Evolutionary conservation across 2,113 vertebrate species (phyloP), one percentile per base, ranked within the genome.

Genomic region (Ovibos moschatus): DNA sequence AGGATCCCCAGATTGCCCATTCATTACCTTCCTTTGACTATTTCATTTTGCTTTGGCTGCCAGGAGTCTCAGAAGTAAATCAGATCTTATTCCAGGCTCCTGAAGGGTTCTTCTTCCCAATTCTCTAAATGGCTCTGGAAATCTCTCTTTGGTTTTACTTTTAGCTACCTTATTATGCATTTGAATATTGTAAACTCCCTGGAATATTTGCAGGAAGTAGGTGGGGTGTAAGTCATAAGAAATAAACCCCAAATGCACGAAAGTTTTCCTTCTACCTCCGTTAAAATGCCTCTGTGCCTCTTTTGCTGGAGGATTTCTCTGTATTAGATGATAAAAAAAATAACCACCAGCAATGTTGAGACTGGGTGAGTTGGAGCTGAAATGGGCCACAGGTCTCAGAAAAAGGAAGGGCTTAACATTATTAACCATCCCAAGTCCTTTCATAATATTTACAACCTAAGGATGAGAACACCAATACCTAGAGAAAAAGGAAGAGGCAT

Each of bases 11-110:
- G 21, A 11, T 28, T 55, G 2, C 58, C 36, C 25, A 13, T 53
- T 62, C 30, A 10, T 50, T 62, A 50, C 6, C 36, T 92, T 89
- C 36, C 51, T 88, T 76, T 51, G 36, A 12, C 57, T 12, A 30
- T 17, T 95, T 97, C 67, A 36, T 93, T 97, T 95, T 78, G 50
- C 76, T 93, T 92, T 94, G 91, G 67, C 82, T 74, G 25, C 85
- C 86, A 83, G 97, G 95, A 97, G 93, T 82, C 91, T 95, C 87
- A 14, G 87, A 21, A 33, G 30, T 71, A 28, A 87, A 74, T 87
- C 40, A 58, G 47, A 53, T 64, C 60, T 90, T n/a, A 79, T 57
- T 89, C n/a, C 7, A 57, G 64, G 19, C 16, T 71, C 50, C 60
- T 74, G 25, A 43, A 96, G 25, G 28, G 33, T 78, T 95, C 62